phyloP scores from a whole-genome alignment of 1,140 invertebrate genomes.

The Drosophila athabasca region DNA sequence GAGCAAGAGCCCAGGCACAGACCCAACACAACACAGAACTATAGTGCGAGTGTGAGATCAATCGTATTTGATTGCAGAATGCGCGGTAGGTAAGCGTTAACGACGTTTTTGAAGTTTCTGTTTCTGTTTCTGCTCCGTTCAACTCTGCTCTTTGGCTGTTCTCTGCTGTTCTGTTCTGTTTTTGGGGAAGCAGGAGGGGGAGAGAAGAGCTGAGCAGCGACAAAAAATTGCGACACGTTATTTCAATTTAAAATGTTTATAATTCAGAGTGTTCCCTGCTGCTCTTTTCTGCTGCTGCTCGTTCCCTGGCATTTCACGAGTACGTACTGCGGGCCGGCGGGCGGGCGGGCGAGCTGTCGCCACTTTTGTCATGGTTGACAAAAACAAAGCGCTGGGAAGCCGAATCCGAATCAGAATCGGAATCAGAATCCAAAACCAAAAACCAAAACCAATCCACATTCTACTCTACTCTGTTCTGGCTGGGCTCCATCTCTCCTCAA shows the following conservation, averaged over 20 bases:
- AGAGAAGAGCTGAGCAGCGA: conserved; percentile 51
- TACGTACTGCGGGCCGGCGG: conserved; percentile 6
- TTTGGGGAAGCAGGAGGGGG: conserved; percentile 4
- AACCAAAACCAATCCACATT: conserved; percentile 36
- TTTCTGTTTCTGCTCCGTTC: conserved; percentile 26
- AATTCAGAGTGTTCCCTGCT: conserved; percentile 73
- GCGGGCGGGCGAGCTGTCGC: conserved; percentile 47
- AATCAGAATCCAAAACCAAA: conserved; percentile 19
- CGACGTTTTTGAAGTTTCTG: conserved; percentile 78
- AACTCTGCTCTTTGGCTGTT: conserved; percentile 34
- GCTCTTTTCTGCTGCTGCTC: conserved; percentile 19
- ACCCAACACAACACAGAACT: conserved; percentile 1
- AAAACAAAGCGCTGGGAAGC: conserved; percentile 58
- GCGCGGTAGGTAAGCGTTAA: conserved; percentile 82
- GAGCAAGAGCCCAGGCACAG: conserved; percentile 7
- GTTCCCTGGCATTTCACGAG: conserved; percentile 43
- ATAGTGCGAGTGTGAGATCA: conserved; percentile 67
- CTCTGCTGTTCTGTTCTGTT: conserved; percentile 24
- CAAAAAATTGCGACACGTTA: conserved; percentile 81
- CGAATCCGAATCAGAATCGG: conserved; percentile 19
- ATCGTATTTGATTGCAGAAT: conserved; percentile 81
- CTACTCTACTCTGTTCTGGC: background rate
- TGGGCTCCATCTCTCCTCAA: too few relatives aligned
- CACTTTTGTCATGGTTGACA: conserved; percentile 63
- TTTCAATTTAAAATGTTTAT: conserved; percentile 83